These are phyloP conservation scores for Belgica antarctica DNA, from an alignment of 2,888 invertebrate genomes.

Conservation along the genomic window DNA sequence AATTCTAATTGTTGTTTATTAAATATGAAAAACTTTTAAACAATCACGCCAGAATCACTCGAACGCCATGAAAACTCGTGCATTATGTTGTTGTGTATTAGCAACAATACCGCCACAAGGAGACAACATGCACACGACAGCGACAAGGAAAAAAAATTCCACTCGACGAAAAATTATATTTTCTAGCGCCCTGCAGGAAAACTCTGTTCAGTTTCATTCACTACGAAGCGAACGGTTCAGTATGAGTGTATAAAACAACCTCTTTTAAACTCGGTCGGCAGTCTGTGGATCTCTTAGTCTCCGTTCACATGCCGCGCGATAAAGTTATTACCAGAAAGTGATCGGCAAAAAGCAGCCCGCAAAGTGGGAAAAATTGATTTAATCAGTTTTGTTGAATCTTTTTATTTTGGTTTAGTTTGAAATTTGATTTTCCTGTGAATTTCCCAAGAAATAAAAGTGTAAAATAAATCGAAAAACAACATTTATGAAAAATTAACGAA, in stretches of 20 bases:
- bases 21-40: no score
- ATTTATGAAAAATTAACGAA: no score
- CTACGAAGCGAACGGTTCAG: neutral
- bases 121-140: neutral
- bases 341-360: neutral
- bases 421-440: neutral
- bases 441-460: neutral
- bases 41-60: no score
- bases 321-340: slow-evolving; percentile 26
- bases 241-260: slow-evolving; percentile 25
- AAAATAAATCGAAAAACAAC: neutral
- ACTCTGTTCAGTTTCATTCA: slow-evolving; percentile 20
- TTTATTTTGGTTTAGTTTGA: neutral
- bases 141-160: neutral
- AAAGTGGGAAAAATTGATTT: neutral
- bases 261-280: slow-evolving; percentile 14
- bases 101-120: neutral
- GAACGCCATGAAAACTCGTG: no score
- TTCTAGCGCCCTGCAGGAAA: neutral
- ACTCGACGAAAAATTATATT: slow-evolving; percentile 4
- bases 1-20: no score
- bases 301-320: slow-evolving; percentile 33
- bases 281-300: slow-evolving; percentile 21
- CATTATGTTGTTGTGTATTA: neutral
- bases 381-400: slow-evolving; percentile 8